phyloP scores from a whole-genome alignment of 1,140 invertebrate genomes.

The Magallana ariakensis region DNA sequence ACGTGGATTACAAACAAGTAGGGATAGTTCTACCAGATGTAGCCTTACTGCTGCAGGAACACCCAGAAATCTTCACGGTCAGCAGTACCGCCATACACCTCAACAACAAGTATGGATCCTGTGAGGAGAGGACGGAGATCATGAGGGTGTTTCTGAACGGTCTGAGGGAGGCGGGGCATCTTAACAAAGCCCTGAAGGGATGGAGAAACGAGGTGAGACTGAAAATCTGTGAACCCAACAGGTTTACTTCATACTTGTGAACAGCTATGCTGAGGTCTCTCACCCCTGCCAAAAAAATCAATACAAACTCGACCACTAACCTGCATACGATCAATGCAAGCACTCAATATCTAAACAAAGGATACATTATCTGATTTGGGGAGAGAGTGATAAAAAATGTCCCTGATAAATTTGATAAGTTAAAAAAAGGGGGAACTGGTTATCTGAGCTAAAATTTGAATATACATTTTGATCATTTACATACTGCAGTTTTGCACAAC shows the following conservation, averaged over 20 bases:
- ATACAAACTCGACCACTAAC: no score
- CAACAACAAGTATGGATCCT: constrained; percentile 82
- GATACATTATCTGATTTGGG: no score
- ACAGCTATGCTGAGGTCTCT: no score
- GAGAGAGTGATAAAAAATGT: no score
- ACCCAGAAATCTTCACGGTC: constrained; percentile 88
- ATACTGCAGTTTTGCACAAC: no score
- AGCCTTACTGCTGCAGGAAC: constrained; percentile 86
- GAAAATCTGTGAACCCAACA: background rate
- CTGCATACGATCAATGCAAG: no score
- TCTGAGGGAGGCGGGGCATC: constrained; percentile 84
- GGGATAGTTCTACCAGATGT: constrained; percentile 91
- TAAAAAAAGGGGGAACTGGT: background rate
- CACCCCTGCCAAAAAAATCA: no score
- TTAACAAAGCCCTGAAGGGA: constrained; percentile 86
- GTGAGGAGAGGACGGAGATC: constrained; percentile 87
- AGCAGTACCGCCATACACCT: background rate
- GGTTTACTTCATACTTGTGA: no score
- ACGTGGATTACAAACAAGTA: constrained; percentile 92
- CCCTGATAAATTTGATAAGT: background rate
- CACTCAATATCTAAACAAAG: no score
- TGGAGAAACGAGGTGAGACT: constrained; percentile 92
- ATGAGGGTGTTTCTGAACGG: constrained; percentile 90
- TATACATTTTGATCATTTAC: no score
- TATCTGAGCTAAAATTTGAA: background rate